Conservation (phyloP, 2,888 invertebrate species). For the Ptilodon capucinus region DNA sequence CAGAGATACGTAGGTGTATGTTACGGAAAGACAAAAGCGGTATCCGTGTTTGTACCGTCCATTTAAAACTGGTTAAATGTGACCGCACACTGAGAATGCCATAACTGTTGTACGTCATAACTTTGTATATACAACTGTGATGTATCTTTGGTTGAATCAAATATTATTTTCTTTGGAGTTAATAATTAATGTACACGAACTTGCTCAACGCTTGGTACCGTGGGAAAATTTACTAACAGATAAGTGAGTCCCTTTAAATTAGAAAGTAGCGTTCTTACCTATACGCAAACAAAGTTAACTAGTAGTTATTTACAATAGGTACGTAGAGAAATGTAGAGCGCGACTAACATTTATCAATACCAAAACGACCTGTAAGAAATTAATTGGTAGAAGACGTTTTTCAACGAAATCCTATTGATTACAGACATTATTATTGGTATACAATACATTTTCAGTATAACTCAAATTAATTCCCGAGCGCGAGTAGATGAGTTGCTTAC, state of each 20-base stretch:
- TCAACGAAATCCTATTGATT: no score
- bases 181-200: not conserved
- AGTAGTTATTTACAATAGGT: no score
- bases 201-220: not conserved
- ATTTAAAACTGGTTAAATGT: constrained; percentile 10
- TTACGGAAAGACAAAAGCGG: constrained; percentile 25
- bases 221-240: not conserved
- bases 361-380: no score
- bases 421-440: no score
- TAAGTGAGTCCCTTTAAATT: not conserved
- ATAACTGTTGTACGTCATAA: not conserved
- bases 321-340: no score
- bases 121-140: not conserved
- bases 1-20: constrained; percentile 25
- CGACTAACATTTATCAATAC: no score
- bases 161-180: not conserved
- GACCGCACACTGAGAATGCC: constrained; percentile 1
- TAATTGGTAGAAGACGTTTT: no score
- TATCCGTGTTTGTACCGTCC: constrained; percentile 13
- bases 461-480: no score
- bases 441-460: no score
- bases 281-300: no score
- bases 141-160: not conserved
- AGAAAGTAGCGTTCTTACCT: not conserved
- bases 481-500: no score